These are phyloP conservation scores for Naja naja DNA, from an alignment of 2,113 vertebrate species.

Conservation along the genomic window DNA sequence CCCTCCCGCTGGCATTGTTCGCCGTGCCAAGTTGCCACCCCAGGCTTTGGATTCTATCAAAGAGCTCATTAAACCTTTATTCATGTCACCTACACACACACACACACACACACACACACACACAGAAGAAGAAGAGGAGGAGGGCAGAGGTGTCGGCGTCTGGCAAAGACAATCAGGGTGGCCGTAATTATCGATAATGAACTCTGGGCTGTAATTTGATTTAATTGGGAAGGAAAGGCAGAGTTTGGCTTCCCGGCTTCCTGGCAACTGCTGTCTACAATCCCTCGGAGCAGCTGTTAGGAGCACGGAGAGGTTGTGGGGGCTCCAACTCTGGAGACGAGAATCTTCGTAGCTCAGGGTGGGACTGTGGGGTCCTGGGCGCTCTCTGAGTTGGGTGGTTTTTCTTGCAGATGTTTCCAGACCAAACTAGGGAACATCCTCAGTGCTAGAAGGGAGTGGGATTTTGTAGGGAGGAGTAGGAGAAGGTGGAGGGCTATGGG, in stretches of 20 bases:
- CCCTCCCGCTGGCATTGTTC: constrained; percentile 14
- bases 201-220: constrained; percentile 51
- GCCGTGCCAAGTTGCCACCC: constrained; percentile 11
- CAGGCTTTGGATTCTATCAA: constrained; percentile 45
- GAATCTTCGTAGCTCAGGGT: too few relatives aligned
- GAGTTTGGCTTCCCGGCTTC: constrained; percentile 28
- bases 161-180: constrained; percentile 35
- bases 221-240: constrained; percentile 46
- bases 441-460: too few relatives aligned
- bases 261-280: constrained; percentile 31
- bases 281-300: constrained; percentile 32
- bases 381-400: too few relatives aligned
- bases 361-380: too few relatives aligned
- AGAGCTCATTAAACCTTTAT: constrained; percentile 64
- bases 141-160: constrained; percentile 23
- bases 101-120: not conserved
- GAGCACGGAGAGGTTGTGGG: not conserved
- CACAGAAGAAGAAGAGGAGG: constrained; percentile 43
- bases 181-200: constrained; percentile 56
- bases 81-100: not conserved
- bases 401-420: too few relatives aligned
- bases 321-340: too few relatives aligned
- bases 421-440: too few relatives aligned
- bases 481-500: too few relatives aligned
- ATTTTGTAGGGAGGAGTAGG: too few relatives aligned